Percentiles rank a stretch among this genome's conserved stretches.
These are phyloP conservation scores for Planococcus citri DNA, from an alignment of 1,140 invertebrate genomes.

Conservation along the genomic window DNA sequence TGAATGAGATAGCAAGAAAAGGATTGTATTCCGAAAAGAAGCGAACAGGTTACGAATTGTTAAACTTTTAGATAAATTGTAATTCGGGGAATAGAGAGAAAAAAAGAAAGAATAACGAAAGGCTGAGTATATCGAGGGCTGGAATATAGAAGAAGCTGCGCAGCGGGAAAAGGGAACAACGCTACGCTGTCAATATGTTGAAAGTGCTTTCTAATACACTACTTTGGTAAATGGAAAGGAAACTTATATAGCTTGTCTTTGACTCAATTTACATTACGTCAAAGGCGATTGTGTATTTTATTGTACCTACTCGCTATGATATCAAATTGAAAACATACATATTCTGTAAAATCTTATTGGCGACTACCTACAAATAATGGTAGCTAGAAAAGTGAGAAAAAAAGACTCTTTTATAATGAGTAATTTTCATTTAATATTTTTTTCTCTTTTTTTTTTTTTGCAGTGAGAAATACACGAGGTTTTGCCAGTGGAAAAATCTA, in stretches of 20 bases:
- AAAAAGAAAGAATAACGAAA: too few species aligned
- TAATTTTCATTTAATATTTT: slow-evolving; percentile 24
- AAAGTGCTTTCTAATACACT: slow-evolving; percentile 8
- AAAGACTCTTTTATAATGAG: too few species aligned
- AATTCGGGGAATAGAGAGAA: not conserved
- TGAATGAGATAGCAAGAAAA: too few species aligned
- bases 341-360: too few species aligned
- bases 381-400: too few species aligned
- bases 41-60: not conserved
- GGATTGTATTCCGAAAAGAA: too few species aligned
- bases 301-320: not conserved
- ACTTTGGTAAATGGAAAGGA: slow-evolving; percentile 6
- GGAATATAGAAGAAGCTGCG: too few species aligned
- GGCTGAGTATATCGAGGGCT: too few species aligned
- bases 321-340: too few species aligned
- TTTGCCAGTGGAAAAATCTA: slow-evolving; percentile 99
- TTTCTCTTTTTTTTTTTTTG: slow-evolving; percentile 34
- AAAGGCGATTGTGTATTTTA: not conserved
- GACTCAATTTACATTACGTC: not conserved
- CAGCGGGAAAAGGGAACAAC: not conserved
- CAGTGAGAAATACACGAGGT: slow-evolving; percentile 98
- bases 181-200: slow-evolving; percentile 1
- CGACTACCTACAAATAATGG: too few species aligned
- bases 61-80: not conserved
- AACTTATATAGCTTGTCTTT: slow-evolving; percentile 7